A percentile compares a stretch with the other conserved stretches of the same genome.
Evolutionary conservation across 2,888 invertebrate species (phyloP).

Genomic region (Heliconius sara): DNA sequence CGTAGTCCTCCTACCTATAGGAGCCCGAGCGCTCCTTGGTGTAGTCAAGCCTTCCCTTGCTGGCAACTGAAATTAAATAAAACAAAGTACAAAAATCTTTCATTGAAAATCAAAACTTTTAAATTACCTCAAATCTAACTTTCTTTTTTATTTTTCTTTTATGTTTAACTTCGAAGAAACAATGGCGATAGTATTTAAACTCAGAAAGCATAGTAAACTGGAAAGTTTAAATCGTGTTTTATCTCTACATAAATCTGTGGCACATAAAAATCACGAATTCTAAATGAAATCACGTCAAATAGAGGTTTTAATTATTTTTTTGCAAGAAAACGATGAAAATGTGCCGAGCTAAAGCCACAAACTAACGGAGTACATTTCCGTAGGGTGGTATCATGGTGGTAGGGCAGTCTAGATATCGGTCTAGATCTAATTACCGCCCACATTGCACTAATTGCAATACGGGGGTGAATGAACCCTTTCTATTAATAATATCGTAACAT

Average conservation of each 20-base stretch:
- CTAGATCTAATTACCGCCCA: slow-evolving; percentile 73
- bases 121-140: slow-evolving; percentile 73
- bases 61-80: slow-evolving; percentile 66
- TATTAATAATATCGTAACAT: not conserved
- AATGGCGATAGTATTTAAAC: slow-evolving; percentile 64
- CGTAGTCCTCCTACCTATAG: slow-evolving; percentile 70
- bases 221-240: slow-evolving; percentile 42
- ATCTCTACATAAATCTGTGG: slow-evolving; percentile 39
- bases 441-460: slow-evolving; percentile 56
- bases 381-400: slow-evolving; percentile 53
- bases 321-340: slow-evolving; percentile 59
- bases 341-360: slow-evolving; percentile 64
- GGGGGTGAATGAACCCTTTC: slow-evolving; percentile 59
- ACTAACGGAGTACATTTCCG: slow-evolving; percentile 55
- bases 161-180: slow-evolving; percentile 73
- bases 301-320: slow-evolving; percentile 58
- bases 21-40: slow-evolving; percentile 79
- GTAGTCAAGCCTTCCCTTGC: slow-evolving; percentile 75
- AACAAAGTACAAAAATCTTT: slow-evolving; percentile 7
- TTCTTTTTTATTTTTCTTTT: slow-evolving; percentile 67
- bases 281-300: slow-evolving; percentile 56
- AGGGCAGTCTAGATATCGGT: slow-evolving; percentile 65
- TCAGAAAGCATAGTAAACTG: slow-evolving; percentile 69
- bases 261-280: slow-evolving; percentile 51
- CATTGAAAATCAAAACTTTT: slow-evolving; percentile 11